Base-by-base conservation (phyloP, 2,797 vertebrate species). In the Urocyon cinereoargenteus region DNA sequence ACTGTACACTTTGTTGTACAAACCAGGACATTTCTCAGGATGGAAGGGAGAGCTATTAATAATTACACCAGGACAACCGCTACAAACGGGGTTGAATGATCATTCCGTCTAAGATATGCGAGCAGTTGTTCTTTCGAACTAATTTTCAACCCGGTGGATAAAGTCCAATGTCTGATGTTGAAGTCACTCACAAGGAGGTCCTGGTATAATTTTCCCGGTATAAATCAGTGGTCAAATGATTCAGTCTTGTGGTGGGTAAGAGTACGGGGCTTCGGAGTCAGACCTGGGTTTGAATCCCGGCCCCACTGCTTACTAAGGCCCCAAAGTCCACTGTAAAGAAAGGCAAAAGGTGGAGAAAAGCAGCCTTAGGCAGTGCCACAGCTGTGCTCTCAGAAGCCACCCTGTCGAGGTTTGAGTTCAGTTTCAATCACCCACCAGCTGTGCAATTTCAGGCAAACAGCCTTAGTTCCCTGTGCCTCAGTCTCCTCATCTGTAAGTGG, bases 11-110 rank as follows among this genome's bases (percentile, higher is more conserved):
- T 40, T 86, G 84, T 9, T 6, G 0, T 18, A 81, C 19, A 81
- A 70, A 93, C 8, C 55, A 36, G 31, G 68, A 51, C n/a, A 86
- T 22, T 12, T 79, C 49, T 45, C 12, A 81, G 34, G 77, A 62
- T 19, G 21, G 79, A 95, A 90, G 83, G 70, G 18, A 92, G 18
- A 83, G 61, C 66, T 77, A 93, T 70, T 92, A 97, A 95, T 91
- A 49, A 96, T 96, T 78, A 87, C 1, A 68, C 59, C 75, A 78
- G 55, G 61, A 59, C 21, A 84, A 40, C 64, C 28, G 24, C 49
- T 49, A 2, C 62, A 55, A 82, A 73, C 68, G 36, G 28, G 45
- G 77, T 22, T 22, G 83, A 94, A 68, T 15, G 72, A 18, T 62
- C 75, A 51, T 49, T 64, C 75, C 92, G 73, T 64, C 57, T 83